Evolutionary conservation across 1,140 invertebrate genomes (phyloP).

Genomic region (Mizuhopecten yessoensis): DNA sequence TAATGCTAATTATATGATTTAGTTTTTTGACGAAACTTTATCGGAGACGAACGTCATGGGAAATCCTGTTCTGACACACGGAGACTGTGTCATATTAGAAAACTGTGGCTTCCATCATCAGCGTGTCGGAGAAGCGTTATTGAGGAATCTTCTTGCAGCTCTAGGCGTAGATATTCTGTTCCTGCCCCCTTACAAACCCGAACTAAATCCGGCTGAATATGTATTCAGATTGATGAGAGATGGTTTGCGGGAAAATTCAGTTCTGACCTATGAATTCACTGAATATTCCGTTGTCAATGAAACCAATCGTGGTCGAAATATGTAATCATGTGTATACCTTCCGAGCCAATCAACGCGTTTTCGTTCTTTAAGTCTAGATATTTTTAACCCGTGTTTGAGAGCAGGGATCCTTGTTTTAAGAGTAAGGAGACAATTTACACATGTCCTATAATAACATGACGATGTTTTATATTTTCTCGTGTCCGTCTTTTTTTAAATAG

Average conservation of each 20-base stretch:
- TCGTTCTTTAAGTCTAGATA: background rate
- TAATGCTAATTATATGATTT: background rate
- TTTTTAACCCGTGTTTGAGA: too few relatives aligned
- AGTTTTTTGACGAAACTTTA: background rate
- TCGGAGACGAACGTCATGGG: background rate
- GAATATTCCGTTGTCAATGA: background rate
- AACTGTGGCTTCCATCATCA: constrained; percentile 50
- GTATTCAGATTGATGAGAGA: background rate
- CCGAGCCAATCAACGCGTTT: background rate
- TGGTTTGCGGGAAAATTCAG: background rate
- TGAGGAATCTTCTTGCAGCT: too few relatives aligned
- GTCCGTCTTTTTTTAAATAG: too few relatives aligned
- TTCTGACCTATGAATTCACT: background rate
- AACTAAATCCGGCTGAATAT: background rate
- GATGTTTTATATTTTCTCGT: too few relatives aligned
- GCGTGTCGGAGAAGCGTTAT: background rate
- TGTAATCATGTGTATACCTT: too few relatives aligned
- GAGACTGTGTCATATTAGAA: constrained; percentile 43
- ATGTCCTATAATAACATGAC: too few relatives aligned
- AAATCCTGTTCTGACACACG: background rate
- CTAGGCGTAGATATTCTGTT: too few relatives aligned
- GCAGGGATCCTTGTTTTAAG: too few relatives aligned
- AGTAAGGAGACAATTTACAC: too few relatives aligned
- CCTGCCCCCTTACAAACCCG: background rate
- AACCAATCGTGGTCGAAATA: too few relatives aligned